phyloP scores from a whole-genome alignment of 2,113 vertebrate genomes.

The Leucoraja erinaceus region DNA sequence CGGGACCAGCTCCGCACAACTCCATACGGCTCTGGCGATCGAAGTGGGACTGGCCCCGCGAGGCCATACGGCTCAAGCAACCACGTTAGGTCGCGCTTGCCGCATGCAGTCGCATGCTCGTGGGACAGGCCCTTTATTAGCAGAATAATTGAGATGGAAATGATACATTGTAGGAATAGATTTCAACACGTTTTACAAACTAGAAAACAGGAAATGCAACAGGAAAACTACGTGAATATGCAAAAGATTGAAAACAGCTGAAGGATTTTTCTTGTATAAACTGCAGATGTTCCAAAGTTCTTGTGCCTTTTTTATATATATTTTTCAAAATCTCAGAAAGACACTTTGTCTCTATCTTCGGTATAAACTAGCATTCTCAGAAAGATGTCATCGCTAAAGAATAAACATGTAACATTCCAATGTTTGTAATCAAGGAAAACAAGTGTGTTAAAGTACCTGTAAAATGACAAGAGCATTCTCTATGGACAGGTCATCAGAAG shows the following conservation, averaged over 20 bases:
- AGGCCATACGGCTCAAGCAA: no score
- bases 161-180: background rate
- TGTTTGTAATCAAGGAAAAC: background rate
- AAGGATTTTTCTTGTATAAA: background rate
- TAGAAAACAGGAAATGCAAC: background rate
- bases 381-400: background rate
- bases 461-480: conserved; percentile 94
- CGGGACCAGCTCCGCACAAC: no score
- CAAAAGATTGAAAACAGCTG: background rate
- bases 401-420: background rate
- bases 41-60: no score
- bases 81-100: no score
- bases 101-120: no score
- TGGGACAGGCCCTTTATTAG: no score
- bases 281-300: background rate
- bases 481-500: conserved; percentile 92
- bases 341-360: no score
- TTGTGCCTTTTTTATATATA: background rate
- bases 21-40: no score
- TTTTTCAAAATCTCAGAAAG: no score
- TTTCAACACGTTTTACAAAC: background rate
- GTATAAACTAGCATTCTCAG: background rate
- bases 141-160: background rate
- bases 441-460: conserved; percentile 66
- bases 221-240: background rate